Base-by-base conservation (phyloP, 2,888 invertebrate genomes). In the Cosmopolites sordidus region DNA sequence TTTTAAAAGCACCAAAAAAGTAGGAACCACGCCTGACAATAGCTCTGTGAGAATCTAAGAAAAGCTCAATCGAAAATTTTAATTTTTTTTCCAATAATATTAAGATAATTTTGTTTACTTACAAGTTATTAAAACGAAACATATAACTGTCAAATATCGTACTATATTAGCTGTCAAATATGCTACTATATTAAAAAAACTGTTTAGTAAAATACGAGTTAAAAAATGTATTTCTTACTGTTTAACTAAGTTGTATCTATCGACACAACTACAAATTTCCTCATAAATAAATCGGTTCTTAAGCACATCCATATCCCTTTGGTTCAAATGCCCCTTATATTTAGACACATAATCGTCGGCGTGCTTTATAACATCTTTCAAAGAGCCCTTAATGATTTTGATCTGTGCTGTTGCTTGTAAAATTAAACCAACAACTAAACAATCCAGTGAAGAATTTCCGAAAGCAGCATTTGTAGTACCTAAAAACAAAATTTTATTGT, bases 401-500 rank as follows among this genome's bases (percentile, higher is more conserved):
- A 80, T 61, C 14, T 79, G 74, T 33, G 76, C 78, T 3, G 75
- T 67, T 56, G 75, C 77, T 65, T 79, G 77, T 1, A 75, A 76
- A 38, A 79, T 72, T 43, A 80, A 66, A 0, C 76, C 68, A 0
- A 75, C 70, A 44, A 76, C 75, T 54, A 79, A 60, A 1, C 74
- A 73, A 51, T 79, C 79, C 52, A 79, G 74, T 48, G 72, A 72
- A 0, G 78, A 73, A 62, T 80, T 79, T 51, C 78, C 68, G 53
- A 67, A 69, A 0, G 78, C 78, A 0, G 75, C 75, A 29, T 76
- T 64, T 30, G n/a, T n/a, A n/a, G n/a, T n/a, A n/a, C n/a, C n/a
- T n/a, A n/a, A n/a, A n/a, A n/a, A n/a, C n/a, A n/a, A n/a, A n/a
- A n/a, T n/a, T n/a, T n/a, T n/a, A n/a, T n/a, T n/a, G n/a, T n/a